Evolutionary conservation across 2,888 invertebrate species (phyloP), one percentile per base, ranked within the genome.

Genomic region (Drosophila pegasa): DNA sequence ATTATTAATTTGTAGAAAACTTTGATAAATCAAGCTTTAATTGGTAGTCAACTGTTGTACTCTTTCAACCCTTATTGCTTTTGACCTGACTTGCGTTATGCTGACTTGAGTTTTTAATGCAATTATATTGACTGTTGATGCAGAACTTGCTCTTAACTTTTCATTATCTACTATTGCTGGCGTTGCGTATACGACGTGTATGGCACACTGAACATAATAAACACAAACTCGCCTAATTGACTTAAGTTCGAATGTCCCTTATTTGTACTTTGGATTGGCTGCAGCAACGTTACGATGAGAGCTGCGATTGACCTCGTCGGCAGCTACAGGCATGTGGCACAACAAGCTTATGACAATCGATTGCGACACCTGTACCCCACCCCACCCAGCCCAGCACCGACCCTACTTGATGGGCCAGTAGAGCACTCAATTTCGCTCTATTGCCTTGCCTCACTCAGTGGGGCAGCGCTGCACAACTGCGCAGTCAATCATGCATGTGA

Each of bases 401-500:
- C 50, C 8, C 6, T 16, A 27, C 4, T 10, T 2, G n/a, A 35
- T 37, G 25, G 35, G 14, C 45, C 10, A 45, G 45, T 48, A 33
- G 31, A 52, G 58, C 33, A 41, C 57, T 41, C 52, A n/a, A 27
- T 60, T 27, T 12, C 25, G 10, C 27, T 16, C 16, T 0, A 9
- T 8, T 3, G 6, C n/a, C 18, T 25, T 12, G 0, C 2, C 10
- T 33, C 29, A 3, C 20, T 56, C 27, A 40, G 29, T 64, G 58
- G 54, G 61, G 59, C 71, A 71, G 68, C 74, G 67, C 75, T 85
- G 85, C 85, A 89, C 86, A 85, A 82, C 85, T 85, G 85, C 89
- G 67, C 85, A 85, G 89, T 85, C 85, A 85, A 85, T 85, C 85
- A 85, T 89, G 85, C 85, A 89, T 85, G 88, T 85, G 88, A 85